Percentiles rank a stretch among this genome's conserved stretches.
These are phyloP conservation scores for Tiliqua scincoides DNA, from an alignment of 2,113 vertebrate species.

Conservation along the genomic window DNA sequence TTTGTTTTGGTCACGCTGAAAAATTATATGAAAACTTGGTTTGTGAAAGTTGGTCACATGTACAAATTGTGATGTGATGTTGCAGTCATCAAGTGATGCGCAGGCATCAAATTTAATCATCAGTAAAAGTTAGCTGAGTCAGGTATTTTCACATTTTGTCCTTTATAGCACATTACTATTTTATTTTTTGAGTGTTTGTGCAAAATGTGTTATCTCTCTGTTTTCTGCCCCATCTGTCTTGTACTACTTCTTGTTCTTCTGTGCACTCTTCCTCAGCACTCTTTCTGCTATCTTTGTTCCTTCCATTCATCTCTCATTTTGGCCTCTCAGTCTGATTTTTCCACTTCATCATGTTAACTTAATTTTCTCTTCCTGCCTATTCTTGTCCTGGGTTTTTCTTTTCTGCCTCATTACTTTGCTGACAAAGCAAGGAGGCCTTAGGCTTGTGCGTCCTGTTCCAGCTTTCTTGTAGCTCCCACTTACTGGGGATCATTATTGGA, in stretches of 20 bases:
- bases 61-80: neutral
- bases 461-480: neutral
- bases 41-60: neutral
- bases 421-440: neutral
- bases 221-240: conserved; percentile 12
- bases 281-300: neutral
- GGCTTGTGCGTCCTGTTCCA: neutral
- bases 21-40: neutral
- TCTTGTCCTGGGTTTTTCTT: neutral
- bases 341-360: neutral
- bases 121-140: neutral
- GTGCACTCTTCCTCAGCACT: neutral
- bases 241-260: conserved; percentile 12
- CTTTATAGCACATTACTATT: neutral
- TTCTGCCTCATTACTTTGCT: neutral
- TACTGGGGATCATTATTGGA: neutral
- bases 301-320: neutral
- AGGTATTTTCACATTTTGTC: too few species aligned
- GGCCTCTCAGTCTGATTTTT: conserved; percentile 5
- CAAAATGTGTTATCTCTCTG: neutral
- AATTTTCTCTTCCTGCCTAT: neutral
- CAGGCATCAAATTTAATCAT: neutral
- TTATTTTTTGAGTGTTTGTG: neutral
- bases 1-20: neutral
- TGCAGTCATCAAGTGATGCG: neutral